Percentiles rank a stretch among this genome's conserved stretches.
Evolutionary conservation across 2,113 vertebrate species (phyloP).

Genomic region (Scomber colias): DNA sequence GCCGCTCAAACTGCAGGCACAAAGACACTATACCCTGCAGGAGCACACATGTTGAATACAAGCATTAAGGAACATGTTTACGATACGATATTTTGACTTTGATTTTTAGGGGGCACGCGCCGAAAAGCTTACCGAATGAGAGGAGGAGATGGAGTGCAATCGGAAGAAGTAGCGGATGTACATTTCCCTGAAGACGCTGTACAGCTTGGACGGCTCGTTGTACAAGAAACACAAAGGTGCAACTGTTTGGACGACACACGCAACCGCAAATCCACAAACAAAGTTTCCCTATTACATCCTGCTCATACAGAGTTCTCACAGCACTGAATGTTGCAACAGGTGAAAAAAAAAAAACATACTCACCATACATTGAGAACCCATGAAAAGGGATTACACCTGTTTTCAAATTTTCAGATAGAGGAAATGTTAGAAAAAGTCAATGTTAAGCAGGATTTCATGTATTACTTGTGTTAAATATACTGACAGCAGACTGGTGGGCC

Average conservation of each 20-base stretch:
- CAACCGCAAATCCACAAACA: slow-evolving; percentile 24
- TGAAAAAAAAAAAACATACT: slow-evolving; percentile 68
- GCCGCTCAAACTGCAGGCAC: slow-evolving; percentile 96
- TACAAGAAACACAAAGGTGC: slow-evolving; percentile 98
- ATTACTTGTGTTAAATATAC: background rate
- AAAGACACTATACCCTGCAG: slow-evolving; percentile 94
- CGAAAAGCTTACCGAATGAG: slow-evolving; percentile 90
- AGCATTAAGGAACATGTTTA: background rate
- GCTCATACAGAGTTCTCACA: background rate
- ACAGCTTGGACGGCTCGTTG: slow-evolving; percentile 95
- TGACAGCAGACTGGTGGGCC: too few relatives aligned
- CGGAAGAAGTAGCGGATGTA: slow-evolving; percentile 98
- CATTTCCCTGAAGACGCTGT: slow-evolving; percentile 98
- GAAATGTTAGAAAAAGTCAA: background rate
- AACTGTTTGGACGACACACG: slow-evolving; percentile 84
- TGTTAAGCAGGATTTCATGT: background rate
- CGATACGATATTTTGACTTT: background rate
- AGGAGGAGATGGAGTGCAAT: slow-evolving; percentile 97
- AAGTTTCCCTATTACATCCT: background rate
- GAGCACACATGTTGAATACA: background rate
- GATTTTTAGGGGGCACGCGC: background rate
- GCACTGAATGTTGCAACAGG: accelerated
- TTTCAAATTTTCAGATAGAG: too few relatives aligned
- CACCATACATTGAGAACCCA: slow-evolving; percentile 99
- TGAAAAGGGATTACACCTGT: slow-evolving; percentile 98